Percentiles rank a stretch among this genome's conserved stretches.
These are phyloP conservation scores for Morbakka virulenta DNA, from an alignment of 30 jellyfish, hydroid and myxozoan genomes.

Conservation along the genomic window DNA sequence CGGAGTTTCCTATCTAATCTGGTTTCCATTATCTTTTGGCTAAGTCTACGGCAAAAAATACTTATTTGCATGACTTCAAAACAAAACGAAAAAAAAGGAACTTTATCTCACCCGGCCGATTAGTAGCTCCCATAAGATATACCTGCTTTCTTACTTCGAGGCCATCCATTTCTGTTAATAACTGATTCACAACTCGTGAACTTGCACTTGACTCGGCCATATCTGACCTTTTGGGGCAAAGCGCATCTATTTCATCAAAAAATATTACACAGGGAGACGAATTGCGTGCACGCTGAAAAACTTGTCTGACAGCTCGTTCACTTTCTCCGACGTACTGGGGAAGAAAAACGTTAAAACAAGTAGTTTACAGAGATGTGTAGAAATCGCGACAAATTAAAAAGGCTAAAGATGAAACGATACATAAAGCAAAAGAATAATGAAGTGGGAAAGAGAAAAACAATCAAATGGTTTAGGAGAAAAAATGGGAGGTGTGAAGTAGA, in stretches of 20 bases:
- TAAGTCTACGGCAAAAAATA: no score
- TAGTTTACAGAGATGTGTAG: no score
- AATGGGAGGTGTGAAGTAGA: no score
- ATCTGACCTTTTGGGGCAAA: slow-evolving; percentile 92
- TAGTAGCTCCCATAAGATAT: slow-evolving; percentile 97
- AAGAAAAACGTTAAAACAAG: not conserved
- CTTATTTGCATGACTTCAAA: no score
- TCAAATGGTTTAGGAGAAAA: no score
- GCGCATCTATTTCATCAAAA: slow-evolving; percentile 98
- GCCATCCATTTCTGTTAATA: slow-evolving; percentile 99
- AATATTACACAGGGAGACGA: slow-evolving; percentile 98
- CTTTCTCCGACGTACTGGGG: slow-evolving; percentile 99
- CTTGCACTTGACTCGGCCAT: slow-evolving; percentile 94
- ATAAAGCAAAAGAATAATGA: no score
- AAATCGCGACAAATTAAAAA: no score
- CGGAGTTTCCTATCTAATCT: no score
- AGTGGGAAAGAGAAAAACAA: no score
- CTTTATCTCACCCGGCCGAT: slow-evolving; percentile 97
- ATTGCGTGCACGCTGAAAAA: slow-evolving; percentile 92
- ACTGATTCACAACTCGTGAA: slow-evolving; percentile 97
- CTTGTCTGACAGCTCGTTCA: slow-evolving; percentile 98
- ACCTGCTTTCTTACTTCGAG: slow-evolving; percentile 88
- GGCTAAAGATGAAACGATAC: no score
- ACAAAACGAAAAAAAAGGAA: no score
- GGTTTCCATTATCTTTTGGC: no score